phyloP scores from a whole-genome alignment of 2,797 vertebrate species.

The Halcyon chelicuti region DNA sequence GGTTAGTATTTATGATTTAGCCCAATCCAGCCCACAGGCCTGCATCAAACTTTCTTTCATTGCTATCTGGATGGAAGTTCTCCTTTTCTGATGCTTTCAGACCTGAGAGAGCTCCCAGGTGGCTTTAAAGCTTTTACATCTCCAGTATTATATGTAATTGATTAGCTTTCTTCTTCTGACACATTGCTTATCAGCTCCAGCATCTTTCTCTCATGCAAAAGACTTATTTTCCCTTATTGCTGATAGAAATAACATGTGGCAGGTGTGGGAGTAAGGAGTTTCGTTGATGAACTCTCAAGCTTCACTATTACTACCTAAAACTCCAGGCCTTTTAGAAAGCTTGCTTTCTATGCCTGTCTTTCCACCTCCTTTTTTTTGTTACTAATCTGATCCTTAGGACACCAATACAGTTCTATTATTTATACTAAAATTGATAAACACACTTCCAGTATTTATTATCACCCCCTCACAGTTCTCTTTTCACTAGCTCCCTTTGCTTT shows the following conservation, averaged over 20 bases:
- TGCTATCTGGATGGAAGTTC: background rate
- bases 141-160: background rate
- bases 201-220: background rate
- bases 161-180: slow-evolving; percentile 39
- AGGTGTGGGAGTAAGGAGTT: slow-evolving; percentile 15
- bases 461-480: slow-evolving; percentile 22
- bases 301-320: slow-evolving; percentile 11
- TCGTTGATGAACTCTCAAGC: background rate
- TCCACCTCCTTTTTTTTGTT: background rate
- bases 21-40: background rate
- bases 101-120: background rate
- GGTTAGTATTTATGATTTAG: background rate
- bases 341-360: background rate
- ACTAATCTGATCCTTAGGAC: slow-evolving; percentile 6
- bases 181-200: background rate
- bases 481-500: slow-evolving; percentile 21
- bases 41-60: background rate
- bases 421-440: background rate
- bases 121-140: background rate
- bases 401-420: background rate
- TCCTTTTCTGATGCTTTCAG: background rate
- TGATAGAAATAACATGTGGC: background rate
- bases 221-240: background rate
- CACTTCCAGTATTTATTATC: slow-evolving; percentile 20
- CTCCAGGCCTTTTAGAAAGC: background rate